A percentile compares a stretch with the other conserved stretches of the same genome.
Evolutionary conservation across 2,797 vertebrate genomes (phyloP).

Genomic region (Eulemur coronatus): DNA sequence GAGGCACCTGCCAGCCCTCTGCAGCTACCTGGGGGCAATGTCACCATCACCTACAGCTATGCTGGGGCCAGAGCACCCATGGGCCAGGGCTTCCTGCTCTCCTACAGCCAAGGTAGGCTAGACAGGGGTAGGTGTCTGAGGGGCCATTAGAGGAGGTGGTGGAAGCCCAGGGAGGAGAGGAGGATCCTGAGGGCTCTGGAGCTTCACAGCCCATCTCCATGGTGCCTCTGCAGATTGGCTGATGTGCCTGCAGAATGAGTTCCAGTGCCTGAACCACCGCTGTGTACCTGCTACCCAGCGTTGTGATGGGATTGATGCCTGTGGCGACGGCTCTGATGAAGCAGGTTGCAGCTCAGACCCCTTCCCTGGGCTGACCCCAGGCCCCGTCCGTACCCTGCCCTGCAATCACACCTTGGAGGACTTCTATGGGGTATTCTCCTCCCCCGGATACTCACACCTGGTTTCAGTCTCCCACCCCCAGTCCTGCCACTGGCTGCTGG

Average conservation of each 20-base stretch:
- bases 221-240: constrained; percentile 64
- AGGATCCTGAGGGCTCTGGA: neutral
- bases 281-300: constrained; percentile 89
- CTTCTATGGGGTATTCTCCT: constrained; percentile 92
- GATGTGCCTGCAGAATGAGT: constrained; percentile 87
- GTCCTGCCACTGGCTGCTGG: constrained; percentile 90
- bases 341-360: constrained; percentile 81
- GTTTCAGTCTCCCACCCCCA: constrained; percentile 48
- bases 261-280: constrained; percentile 87
- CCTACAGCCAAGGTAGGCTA: constrained; percentile 87
- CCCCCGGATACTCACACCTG: constrained; percentile 82
- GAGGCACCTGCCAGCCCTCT: constrained; percentile 87
- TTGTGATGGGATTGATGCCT: constrained; percentile 90
- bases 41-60: constrained; percentile 90
- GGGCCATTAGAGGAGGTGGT: neutral
- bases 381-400: neutral
- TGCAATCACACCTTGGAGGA: constrained; percentile 86
- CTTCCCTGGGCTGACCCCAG: constrained; percentile 52
- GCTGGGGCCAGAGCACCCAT: constrained; percentile 55
- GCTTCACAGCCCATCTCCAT: neutral
- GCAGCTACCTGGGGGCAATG: constrained; percentile 89
- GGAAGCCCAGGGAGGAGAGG: neutral
- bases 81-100: constrained; percentile 86
- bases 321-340: constrained; percentile 86
- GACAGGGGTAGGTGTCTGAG: neutral